These are phyloP conservation scores for Ailuropoda melanoleuca DNA, from an alignment of 2,113 vertebrate genomes.

Conservation along the genomic window DNA sequence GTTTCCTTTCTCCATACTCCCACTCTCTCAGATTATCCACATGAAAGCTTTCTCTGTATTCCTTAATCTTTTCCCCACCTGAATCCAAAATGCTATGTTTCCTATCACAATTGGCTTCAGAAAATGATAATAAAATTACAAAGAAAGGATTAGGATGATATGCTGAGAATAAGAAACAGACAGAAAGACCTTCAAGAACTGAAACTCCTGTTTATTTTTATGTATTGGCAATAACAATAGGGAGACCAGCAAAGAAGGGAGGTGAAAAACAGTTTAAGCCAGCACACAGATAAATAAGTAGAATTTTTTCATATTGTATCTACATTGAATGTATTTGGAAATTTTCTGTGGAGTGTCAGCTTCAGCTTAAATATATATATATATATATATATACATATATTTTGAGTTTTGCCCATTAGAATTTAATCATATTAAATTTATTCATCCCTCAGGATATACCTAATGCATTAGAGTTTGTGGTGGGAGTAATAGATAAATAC, in stretches of 20 bases:
- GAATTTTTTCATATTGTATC: background rate
- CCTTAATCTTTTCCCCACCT: constrained; percentile 61
- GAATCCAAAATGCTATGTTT: constrained; percentile 67
- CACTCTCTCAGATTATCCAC: constrained; percentile 43
- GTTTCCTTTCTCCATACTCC: background rate
- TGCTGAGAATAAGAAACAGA: constrained; percentile 38
- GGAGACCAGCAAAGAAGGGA: background rate
- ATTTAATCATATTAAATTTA: constrained; percentile 29
- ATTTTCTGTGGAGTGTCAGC: background rate
- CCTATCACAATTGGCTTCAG: constrained; percentile 61
- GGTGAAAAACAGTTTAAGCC: background rate
- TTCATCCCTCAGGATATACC: background rate
- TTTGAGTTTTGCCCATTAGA: background rate
- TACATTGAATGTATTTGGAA: background rate
- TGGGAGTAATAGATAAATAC: background rate
- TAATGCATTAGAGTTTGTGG: background rate
- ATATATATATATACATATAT: background rate
- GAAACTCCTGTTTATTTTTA: constrained; percentile 53
- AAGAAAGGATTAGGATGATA: constrained; percentile 62
- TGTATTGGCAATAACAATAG: background rate
- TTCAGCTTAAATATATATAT: background rate
- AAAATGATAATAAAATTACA: constrained; percentile 66
- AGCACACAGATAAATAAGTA: background rate
- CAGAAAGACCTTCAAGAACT: background rate
- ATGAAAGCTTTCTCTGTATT: constrained; percentile 52